Conservation (phyloP, 2,797 vertebrate genomes). For the Phalanger gymnotis region DNA sequence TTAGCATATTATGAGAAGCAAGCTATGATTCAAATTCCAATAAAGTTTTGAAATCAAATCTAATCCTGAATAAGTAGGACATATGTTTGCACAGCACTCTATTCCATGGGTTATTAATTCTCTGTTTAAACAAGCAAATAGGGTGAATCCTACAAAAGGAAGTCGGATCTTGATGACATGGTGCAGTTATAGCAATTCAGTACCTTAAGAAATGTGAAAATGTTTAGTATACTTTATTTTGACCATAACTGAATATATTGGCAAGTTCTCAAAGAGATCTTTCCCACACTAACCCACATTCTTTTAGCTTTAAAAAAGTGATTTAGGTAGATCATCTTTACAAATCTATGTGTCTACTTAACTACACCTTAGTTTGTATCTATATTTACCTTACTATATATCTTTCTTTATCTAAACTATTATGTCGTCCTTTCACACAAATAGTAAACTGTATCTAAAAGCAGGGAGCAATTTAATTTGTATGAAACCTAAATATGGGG, state of each 20-base stretch:
- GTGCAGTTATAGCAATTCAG: background rate
- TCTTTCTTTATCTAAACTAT: background rate
- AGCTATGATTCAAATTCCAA: background rate
- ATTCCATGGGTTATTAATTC: constrained; percentile 14
- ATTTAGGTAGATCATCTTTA: background rate
- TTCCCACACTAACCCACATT: background rate
- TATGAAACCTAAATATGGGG: background rate
- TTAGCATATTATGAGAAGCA: background rate
- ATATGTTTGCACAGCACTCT: background rate
- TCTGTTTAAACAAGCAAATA: background rate
- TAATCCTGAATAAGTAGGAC: background rate
- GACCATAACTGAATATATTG: background rate
- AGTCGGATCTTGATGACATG: background rate
- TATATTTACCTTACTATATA: background rate
- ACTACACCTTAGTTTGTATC: background rate
- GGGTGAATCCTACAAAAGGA: background rate
- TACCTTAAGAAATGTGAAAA: background rate
- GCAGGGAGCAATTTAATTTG: background rate
- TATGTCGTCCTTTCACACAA: background rate
- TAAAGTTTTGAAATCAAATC: background rate
- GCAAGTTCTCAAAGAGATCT: background rate
- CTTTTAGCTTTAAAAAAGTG: background rate
- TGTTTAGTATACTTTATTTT: background rate
- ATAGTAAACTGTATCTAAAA: background rate
- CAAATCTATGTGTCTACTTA: background rate